Conservation (phyloP, 2,113 vertebrate genomes). For the Rhinolophus ferrumequinum region DNA sequence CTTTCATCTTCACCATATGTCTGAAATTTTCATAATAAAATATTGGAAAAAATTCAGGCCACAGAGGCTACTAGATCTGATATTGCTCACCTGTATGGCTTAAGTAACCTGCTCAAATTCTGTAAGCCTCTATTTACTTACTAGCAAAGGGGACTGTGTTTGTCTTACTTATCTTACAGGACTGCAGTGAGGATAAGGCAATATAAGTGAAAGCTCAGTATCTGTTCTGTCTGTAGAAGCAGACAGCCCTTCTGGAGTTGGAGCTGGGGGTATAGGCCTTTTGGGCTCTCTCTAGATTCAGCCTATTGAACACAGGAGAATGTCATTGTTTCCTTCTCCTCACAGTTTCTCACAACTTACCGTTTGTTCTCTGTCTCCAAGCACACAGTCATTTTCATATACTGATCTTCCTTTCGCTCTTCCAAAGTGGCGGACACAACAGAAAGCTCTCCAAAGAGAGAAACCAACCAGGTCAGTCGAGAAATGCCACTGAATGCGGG, state of each 20-base stretch:
- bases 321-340: neutral
- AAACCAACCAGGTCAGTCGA: slow-evolving; percentile 94
- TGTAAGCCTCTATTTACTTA: neutral
- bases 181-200: neutral
- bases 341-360: slow-evolving; percentile 81
- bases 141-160: neutral
- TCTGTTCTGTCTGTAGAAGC: neutral
- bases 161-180: neutral
- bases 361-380: slow-evolving; percentile 88
- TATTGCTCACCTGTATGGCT: neutral
- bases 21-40: neutral
- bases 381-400: slow-evolving; percentile 91
- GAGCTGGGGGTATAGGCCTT: no score
- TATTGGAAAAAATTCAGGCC: neutral
- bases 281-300: no score
- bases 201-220: neutral
- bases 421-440: slow-evolving; percentile 88
- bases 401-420: slow-evolving; percentile 85
- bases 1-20: neutral
- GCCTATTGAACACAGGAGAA: rapidly evolving
- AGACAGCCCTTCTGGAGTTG: neutral
- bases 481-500: slow-evolving; percentile 93
- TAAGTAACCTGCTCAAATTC: neutral
- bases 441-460: slow-evolving; percentile 94
- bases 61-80: neutral